Evolutionary conservation across 2,113 vertebrate species (phyloP), one percentile per base, ranked within the genome.

Genomic region (Noctilio leporinus): DNA sequence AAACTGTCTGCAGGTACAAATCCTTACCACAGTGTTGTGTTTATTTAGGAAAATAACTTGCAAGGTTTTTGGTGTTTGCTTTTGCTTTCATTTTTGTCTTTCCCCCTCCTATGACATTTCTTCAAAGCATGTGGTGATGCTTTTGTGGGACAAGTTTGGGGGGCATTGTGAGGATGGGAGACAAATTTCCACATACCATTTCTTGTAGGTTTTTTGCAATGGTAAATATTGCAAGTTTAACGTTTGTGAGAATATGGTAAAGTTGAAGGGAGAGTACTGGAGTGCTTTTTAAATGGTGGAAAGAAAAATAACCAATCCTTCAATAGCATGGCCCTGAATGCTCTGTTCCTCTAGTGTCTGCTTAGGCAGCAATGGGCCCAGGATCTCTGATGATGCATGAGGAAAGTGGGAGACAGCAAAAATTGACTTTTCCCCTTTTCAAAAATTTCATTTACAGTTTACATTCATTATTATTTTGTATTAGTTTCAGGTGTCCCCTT

Each of bases 1-100:
- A 83, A 97, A 89, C 69, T 76, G 53, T 91, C 94, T 96, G 95
- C 96, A 97, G 97, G 97, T 97, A 98, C 67, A 93, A 57, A 96
- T 65, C 91, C 72, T 75, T 20, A 35, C 90, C 95, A 59, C 96
- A 94, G 97, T 75, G 82, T 94, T 49, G 92, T 89, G 77, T 97
- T 87, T 77, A 92, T 96, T 97, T 97, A 88, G 97, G 86, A 43
- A 89, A 95, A 96, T 10, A 59, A 67, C 28, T 87, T n/a, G 59
- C 8, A 9, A 94, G 85, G 80, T 43, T 40, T 83, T 92, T 40
- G 6, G 43, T 24, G 2, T 96, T 91, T 97, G 86, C 92, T 92
- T 93, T 62, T 88, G 90, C 75, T 96, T 78, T 73, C 24, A 9
- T n/a, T 89, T 98, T 49, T 95, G 47, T 95, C 95, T 88, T 85